Conservation (phyloP, 2,888 invertebrate species). For the Drosophila koepferae region DNA sequence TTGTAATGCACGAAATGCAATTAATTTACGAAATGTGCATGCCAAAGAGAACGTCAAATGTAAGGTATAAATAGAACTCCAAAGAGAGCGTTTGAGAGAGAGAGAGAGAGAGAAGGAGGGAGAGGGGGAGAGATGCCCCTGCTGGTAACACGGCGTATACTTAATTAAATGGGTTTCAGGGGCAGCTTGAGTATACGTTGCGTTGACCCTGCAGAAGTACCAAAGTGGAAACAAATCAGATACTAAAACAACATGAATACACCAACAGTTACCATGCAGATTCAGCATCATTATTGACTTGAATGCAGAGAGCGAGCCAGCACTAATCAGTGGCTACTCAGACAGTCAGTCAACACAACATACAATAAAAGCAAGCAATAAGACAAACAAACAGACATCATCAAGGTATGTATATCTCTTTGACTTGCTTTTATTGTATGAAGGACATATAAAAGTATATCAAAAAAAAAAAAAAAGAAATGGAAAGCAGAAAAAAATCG, state of each 20-base stretch:
- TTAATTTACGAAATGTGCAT: slow-evolving; percentile 59
- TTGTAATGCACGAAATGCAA: slow-evolving; percentile 60
- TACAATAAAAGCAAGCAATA: slow-evolving; percentile 40
- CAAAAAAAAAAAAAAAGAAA: neutral
- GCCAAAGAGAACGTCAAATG: slow-evolving; percentile 44
- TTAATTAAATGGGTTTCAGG: slow-evolving; percentile 16
- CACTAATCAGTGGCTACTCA: slow-evolving; percentile 45
- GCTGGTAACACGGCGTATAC: slow-evolving; percentile 37
- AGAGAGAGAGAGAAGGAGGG: neutral
- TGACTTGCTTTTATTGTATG: slow-evolving; percentile 23
- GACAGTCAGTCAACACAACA: slow-evolving; percentile 66
- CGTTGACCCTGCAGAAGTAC: slow-evolving; percentile 12
- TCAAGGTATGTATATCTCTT: slow-evolving; percentile 19
- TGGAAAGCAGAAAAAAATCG: neutral
- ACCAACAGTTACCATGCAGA: slow-evolving; percentile 42
- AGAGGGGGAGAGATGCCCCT: neutral
- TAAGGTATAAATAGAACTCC: slow-evolving; percentile 7
- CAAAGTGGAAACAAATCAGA: slow-evolving; percentile 24
- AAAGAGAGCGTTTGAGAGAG: neutral
- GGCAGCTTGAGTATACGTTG: slow-evolving; percentile 49
- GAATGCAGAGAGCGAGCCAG: neutral
- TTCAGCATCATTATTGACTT: slow-evolving; percentile 30
- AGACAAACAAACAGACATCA: slow-evolving; percentile 32
- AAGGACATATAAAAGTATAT: slow-evolving; percentile 28
- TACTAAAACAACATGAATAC: slow-evolving; percentile 13